Percentiles rank a stretch among this genome's conserved stretches.
These are phyloP conservation scores for Xiphophorus couchianus DNA, from an alignment of 2,113 vertebrate genomes.

Conservation along the genomic window DNA sequence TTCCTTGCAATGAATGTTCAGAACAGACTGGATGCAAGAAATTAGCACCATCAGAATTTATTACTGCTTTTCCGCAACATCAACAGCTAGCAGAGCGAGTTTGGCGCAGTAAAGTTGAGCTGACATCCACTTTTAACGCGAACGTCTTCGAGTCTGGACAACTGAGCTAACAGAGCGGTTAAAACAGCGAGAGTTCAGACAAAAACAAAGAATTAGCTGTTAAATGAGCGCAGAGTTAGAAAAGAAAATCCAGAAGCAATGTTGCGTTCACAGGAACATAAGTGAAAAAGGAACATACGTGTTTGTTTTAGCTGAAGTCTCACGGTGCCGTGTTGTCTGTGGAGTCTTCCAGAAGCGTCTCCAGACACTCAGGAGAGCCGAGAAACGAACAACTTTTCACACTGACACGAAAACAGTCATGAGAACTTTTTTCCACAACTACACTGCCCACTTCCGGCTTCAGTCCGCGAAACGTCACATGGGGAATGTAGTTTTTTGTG, in stretches of 20 bases:
- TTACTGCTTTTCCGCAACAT: not conserved
- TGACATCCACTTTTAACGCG: not conserved
- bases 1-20: conserved; percentile 28
- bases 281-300: not conserved
- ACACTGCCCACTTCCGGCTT: conserved; percentile 56
- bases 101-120: not conserved
- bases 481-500: conserved; percentile 50
- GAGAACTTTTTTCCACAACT: conserved; percentile 72
- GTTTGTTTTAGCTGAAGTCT: rapidly evolving
- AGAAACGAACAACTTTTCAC: conserved; percentile 45
- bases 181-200: not conserved
- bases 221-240: not conserved
- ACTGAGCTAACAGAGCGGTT: rapidly evolving
- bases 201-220: conserved; percentile 4
- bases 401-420: conserved; percentile 57
- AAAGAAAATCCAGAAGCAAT: not conserved
- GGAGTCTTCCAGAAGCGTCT: conserved; percentile 31
- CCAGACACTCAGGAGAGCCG: conserved; percentile 19
- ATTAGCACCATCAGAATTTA: not conserved
- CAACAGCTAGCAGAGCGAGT: not conserved
- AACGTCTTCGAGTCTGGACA: not conserved
- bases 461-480: not conserved
- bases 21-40: not conserved
- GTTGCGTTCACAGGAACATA: not conserved
- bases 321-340: conserved; percentile 40